Evolutionary conservation across 2,888 invertebrate genomes (phyloP), one percentile per base, ranked within the genome.

Genomic region (Diaperis boleti): DNA sequence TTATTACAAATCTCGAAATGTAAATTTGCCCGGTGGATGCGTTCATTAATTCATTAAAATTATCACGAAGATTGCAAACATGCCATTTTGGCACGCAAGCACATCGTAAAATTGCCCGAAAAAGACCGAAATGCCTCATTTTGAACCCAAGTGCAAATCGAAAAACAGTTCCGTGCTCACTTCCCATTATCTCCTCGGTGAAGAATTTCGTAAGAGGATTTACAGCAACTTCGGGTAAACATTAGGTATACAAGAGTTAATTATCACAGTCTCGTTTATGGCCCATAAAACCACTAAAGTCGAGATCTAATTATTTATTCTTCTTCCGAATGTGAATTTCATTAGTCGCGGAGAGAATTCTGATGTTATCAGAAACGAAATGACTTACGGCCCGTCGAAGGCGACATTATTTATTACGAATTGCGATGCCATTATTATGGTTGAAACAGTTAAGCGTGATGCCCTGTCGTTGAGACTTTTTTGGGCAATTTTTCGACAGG

Each of bases 201-300:
- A 42, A 42, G 8, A 42, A 3, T 18, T 42, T 18, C 41, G 18
- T 18, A 17, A 18, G 15, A 1, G 4, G 18, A 26, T 14, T 39
- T 39, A 20, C 14, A 13, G 20, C 20, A 52, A 37, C 8, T 52
- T 52, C 26, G 13, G 6, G 11, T 15, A 41, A 55, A 26, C 39
- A 22, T 54, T 41, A 54, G 18, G 41, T 26, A 54, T 54, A 54
- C 54, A 54, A 4, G 42, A 55, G 55, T 55, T 55, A 55, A 55
- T 55, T 55, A 55, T 42, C 41, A 55, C 37, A 22, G 39, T 31
- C 42, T 41, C 39, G 42, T 55, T 55, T 55, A 55, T 55, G 17
- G 55, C 42, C 42, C 55, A 55, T 55, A 55, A 55, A 55, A 54
- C 29, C 39, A 37, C 55, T 18, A 17, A 45, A 45, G 29, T 45